Base-by-base conservation (phyloP, 2,113 vertebrate genomes). In the Alligator sinensis region DNA sequence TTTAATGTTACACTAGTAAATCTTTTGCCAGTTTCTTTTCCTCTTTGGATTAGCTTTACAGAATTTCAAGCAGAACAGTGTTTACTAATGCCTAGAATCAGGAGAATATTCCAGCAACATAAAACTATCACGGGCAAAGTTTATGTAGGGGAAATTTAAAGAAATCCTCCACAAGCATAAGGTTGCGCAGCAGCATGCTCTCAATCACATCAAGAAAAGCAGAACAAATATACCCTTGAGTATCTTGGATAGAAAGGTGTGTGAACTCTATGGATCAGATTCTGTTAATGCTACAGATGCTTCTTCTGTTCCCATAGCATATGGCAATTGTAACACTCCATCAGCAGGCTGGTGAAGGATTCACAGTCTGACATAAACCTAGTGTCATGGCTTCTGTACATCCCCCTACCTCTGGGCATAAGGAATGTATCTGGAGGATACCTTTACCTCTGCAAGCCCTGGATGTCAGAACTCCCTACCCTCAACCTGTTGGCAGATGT, bases 11-110 rank as follows among this genome's bases (percentile, higher is more conserved):
- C 38, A 63, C 14, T 72, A 38, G 59, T 58, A 17, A 90, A 58
- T 4, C 61, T n/a, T 47, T 34, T 82, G 34, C n/a, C 4, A 5
- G 2, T 4, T 83, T 87, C 94, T 64, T 63, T 87, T 55, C 63
- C 5, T 74, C 54, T 75, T 84, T 93, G 8, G 19, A 75, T 47
- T 84, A 80, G 55, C 79, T 86, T 96, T 25, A 80, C 4, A 86
- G 60, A 91, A 84, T 91, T 93, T 92, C 79, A 82, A 74, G 87
- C 19, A 88, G 13, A 34, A 58, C 30, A 76, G 30, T 55, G 81
- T 34, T 82, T 22, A 87, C 47, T 34, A 83, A 83, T 47, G n/a
- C n/a, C 81, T 87, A 92, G 15, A 17, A 80, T 28, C 1, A 66
- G 6, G 1, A 96, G 64, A 63, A 80, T 9, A 89, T 72, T 38